Evolutionary conservation across 2,797 vertebrate species (phyloP).

Genomic region (Spea hammondii): DNA sequence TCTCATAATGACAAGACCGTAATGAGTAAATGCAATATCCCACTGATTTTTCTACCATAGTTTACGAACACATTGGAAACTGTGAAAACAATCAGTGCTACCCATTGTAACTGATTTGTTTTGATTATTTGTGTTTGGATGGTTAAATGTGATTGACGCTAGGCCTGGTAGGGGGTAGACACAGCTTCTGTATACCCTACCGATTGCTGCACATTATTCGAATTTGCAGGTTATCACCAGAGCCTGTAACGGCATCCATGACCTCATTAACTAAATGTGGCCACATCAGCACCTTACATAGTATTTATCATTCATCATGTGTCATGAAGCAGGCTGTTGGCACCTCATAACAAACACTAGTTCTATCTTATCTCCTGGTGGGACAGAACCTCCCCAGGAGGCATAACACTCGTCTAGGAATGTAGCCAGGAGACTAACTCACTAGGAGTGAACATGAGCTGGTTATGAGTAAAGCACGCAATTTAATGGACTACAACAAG

Average conservation of each 20-base stretch:
- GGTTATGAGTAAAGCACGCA: constrained; percentile 46
- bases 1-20: neutral
- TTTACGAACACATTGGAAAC: constrained; percentile 21
- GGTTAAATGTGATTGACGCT: constrained; percentile 54
- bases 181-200: constrained; percentile 46
- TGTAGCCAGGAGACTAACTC: constrained; percentile 62
- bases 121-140: constrained; percentile 40
- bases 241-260: constrained; percentile 64
- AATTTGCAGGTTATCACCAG: constrained; percentile 73
- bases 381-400: constrained; percentile 63
- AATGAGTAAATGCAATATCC: neutral
- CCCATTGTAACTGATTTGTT: neutral
- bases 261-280: constrained; percentile 76
- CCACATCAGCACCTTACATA: constrained; percentile 70
- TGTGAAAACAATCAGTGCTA: neutral
- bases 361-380: constrained; percentile 72
- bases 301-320: constrained; percentile 69
- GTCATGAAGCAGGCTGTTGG: constrained; percentile 59
- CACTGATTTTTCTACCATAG: constrained; percentile 36
- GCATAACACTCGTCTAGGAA: constrained; percentile 65
- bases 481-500: constrained; percentile 54
- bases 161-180: constrained; percentile 31
- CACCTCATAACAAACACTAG: constrained; percentile 65
- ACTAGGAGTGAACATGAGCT: constrained; percentile 54
- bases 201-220: constrained; percentile 61